Base-by-base conservation (phyloP, 1,140 invertebrate genomes). In the Anagrus nilaparvatae region DNA sequence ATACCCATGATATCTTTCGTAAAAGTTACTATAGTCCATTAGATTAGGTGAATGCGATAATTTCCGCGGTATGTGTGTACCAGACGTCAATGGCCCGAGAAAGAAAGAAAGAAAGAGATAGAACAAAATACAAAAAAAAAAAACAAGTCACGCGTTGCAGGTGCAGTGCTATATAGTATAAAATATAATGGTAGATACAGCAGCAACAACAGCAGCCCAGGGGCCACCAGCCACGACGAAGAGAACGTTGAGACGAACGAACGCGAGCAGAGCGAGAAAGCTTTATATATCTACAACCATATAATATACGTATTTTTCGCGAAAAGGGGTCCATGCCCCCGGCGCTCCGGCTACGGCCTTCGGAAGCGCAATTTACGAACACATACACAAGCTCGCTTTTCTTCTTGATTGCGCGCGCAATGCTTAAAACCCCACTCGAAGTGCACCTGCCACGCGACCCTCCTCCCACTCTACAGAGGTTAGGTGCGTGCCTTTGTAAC, bases 391-490 rank as follows among this genome's bases (percentile, higher is more conserved):
- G 4, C 18, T 14, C 14, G 29, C 44, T 30, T 42, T 33, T 39
- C 45, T 44, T 37, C 40, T 41, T 37, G 33, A 27, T 42, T 43
- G 41, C 39, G 44, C 43, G 46, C 33, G 25, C 29, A 40, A 45
- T 19, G 33, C 35, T 23, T 39, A 33, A 34, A 44, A 25, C 42
- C 56, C 55, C 53, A 50, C 49, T 44, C 45, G 42, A 48, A 42
- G 48, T 45, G 29, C 52, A 46, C 46, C 51, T 48, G 64, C 64
- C 64, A 67, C 64, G 64, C 64, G 64, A 67, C 64, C 52, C 46
- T 49, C 50, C 51, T 38, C 56, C 58, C 65, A 60, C 58, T 54
- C 57, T 46, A 38, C 17, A 16, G 31, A 8, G 20, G 27, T 45
- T 39, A 50, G 55, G 63, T 58, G 61, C 62, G 60, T 59, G 57